Base-by-base conservation (phyloP, 1,140 invertebrate species). In the Daktulosphaira vitifoliae region DNA sequence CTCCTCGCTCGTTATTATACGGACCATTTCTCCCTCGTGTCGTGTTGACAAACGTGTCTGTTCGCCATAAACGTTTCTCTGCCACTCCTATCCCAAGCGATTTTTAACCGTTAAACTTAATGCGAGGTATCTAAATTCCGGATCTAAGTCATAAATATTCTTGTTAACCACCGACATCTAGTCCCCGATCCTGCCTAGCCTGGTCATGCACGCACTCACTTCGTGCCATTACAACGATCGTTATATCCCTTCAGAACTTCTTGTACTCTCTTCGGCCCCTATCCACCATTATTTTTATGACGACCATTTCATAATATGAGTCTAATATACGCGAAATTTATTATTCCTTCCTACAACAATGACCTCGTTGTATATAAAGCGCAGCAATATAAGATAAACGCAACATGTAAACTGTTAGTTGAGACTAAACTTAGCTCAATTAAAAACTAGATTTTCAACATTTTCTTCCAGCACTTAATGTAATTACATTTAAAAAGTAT, bases 91-190 rank as follows among this genome's bases (percentile, higher is more conserved):
- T 26, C 38, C 22, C 53, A 22, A 16, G 37, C 53, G 53, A 56
- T 56, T 56, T 56, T 44, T 56, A 56, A 56, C 53, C 53, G 53
- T 56, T 56, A 56, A 56, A 56, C 53, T 56, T 56, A 56, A 56
- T 25, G 38, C 38, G 53, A 44, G 53, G 53, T 56, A 56, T 56
- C 53, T 26, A 44, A 56, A 56, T 56, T 56, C 53, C 53, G 53
- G 22, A 44, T 56, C 53, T 38, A 22, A 13, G 38, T 26, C 53
- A 38, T 56, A 56, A 56, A 56, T 44, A 56, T 56, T 38, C 53
- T 44, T 38, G 38, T 56, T 56, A 56, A 56, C 53, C 53, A 6
- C 52, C 37, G 20, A 18, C 23, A 37, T 1, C 53, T n/a, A n/a
- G 16, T 11, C 51, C 37, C 2, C 2, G 37, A 39, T 16, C 37